These are phyloP conservation scores for Volucella inanis DNA, from an alignment of 2,888 invertebrate genomes.

Conservation along the genomic window DNA sequence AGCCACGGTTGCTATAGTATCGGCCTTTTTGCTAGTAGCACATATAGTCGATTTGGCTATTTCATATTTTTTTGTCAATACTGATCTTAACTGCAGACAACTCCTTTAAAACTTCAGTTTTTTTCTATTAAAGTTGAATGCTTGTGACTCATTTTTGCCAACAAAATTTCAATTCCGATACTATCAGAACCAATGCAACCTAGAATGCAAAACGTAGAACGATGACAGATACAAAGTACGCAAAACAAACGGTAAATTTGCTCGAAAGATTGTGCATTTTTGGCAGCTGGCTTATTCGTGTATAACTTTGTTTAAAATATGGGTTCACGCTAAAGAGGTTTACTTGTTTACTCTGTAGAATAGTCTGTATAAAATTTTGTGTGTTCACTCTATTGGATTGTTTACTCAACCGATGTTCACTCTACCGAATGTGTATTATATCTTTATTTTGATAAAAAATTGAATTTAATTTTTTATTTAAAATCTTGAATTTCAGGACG, in stretches of 20 bases:
- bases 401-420: too few species aligned
- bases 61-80: constrained; percentile 4
- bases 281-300: constrained; percentile 20
- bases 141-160: constrained; percentile 13
- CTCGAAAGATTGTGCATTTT: constrained; percentile 11
- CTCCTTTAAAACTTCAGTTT: neutral
- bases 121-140: constrained; percentile 6
- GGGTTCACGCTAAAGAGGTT: neutral
- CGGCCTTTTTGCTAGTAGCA: constrained; percentile 3
- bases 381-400: too few species aligned
- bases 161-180: neutral
- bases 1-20: constrained; percentile 7
- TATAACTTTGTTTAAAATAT: neutral
- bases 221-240: constrained; percentile 17
- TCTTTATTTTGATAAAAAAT: too few species aligned
- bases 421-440: too few species aligned
- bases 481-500: too few species aligned
- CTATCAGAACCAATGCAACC: too few species aligned
- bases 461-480: too few species aligned
- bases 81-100: constrained; percentile 16
- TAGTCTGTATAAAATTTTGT: neutral
- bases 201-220: neutral
- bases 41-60: constrained; percentile 9
- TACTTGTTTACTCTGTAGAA: constrained; percentile 8
- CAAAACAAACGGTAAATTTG: constrained; percentile 3